phyloP scores from a whole-genome alignment of 2,113 vertebrate species.

The Morone saxatilis region DNA sequence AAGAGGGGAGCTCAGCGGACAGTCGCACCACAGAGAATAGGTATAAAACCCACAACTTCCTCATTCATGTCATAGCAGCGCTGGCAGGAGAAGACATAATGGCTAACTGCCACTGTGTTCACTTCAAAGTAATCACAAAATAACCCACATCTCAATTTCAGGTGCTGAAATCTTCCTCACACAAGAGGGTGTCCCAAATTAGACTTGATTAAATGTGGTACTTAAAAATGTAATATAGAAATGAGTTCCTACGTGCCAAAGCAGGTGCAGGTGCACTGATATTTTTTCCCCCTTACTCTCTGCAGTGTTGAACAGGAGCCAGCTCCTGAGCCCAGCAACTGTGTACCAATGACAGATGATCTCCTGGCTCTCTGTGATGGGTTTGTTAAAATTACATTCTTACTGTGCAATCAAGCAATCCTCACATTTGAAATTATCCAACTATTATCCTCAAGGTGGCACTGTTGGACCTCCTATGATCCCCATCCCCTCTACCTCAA shows the following conservation, averaged over 20 bases:
- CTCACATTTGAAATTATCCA: neutral
- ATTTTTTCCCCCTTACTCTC: neutral
- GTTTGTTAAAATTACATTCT: conserved; percentile 66
- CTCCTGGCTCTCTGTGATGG: conserved; percentile 74
- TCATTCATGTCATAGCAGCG: conserved; percentile 50
- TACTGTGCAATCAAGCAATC: conserved; percentile 8
- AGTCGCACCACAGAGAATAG: conserved; percentile 24
- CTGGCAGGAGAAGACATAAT: conserved; percentile 34
- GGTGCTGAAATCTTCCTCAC: conserved; percentile 28
- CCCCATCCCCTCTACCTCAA: neutral
- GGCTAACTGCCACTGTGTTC: conserved; percentile 40
- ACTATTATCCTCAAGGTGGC: conserved; percentile 70
- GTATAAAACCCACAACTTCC: conserved; percentile 65
- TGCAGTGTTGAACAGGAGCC: conserved; percentile 63
- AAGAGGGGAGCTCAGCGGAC: conserved; percentile 39
- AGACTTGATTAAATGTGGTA: conserved; percentile 37
- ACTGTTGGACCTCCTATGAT: conserved; percentile 60
- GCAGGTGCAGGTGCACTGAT: conserved; percentile 48
- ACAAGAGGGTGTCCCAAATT: conserved; percentile 38
- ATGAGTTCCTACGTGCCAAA: conserved; percentile 9
- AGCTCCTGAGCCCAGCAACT: conserved; percentile 43
- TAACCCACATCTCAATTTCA: conserved; percentile 19
- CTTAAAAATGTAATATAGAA: conserved; percentile 26
- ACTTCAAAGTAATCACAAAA: conserved; percentile 46
- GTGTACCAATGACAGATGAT: conserved; percentile 65